phyloP scores from a whole-genome alignment of 1,140 invertebrate genomes.

The Holcopasites calliopsidis region DNA sequence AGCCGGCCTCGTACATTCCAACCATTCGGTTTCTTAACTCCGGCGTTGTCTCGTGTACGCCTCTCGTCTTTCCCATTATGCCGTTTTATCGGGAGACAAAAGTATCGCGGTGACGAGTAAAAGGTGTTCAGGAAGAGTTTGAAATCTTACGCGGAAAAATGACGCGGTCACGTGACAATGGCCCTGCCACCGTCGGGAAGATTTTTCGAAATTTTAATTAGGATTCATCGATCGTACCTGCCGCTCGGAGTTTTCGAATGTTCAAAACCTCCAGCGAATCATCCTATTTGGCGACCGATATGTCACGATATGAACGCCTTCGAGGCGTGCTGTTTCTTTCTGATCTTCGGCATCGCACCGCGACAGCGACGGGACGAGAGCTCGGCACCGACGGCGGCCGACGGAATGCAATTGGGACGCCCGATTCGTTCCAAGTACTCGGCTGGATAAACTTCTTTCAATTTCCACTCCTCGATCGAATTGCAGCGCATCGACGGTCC shows the following conservation, averaged over 20 bases:
- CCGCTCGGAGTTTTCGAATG: background rate
- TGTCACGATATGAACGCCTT: background rate
- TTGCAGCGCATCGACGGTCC: background rate
- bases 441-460: background rate
- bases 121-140: slow-evolving; percentile 31
- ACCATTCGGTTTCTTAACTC: slow-evolving; percentile 78
- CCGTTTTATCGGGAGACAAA: background rate
- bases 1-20: slow-evolving; percentile 78
- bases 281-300: background rate
- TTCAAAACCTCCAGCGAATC: background rate
- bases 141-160: slow-evolving; percentile 61
- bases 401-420: slow-evolving; percentile 22
- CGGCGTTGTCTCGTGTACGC: slow-evolving; percentile 77
- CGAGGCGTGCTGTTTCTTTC: slow-evolving; percentile 12
- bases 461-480: background rate
- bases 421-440: slow-evolving; percentile 6
- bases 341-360: slow-evolving; percentile 27
- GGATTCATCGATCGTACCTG: slow-evolving; percentile 10
- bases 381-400: slow-evolving; percentile 15
- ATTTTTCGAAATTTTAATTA: slow-evolving; percentile 54
- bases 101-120: too few species aligned
- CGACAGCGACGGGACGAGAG: slow-evolving; percentile 3
- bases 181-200: slow-evolving; percentile 40
- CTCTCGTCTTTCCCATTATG: slow-evolving; percentile 76
- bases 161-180: slow-evolving; percentile 66